Evolutionary conservation across 2,113 vertebrate species (phyloP), one percentile per base, ranked within the genome.

Genomic region (Ranitomeya variabilis): DNA sequence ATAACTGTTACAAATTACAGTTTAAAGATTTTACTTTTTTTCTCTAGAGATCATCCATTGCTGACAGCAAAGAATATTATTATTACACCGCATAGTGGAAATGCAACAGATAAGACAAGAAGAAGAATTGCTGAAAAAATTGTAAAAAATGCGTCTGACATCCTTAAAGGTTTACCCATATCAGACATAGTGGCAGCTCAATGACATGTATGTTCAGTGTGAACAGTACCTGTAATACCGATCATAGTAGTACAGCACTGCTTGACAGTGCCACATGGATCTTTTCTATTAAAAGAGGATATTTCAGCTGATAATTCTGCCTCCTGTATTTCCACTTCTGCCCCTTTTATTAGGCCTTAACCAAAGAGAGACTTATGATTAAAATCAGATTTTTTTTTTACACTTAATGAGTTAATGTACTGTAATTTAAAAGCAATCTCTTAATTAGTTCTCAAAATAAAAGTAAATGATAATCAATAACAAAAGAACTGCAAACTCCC

Each of bases 51-150:
- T 90, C 92, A 94, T 52, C 89, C 83, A 2, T 85, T 94, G 88
- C 23, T 94, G 71, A 89, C 91, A 76, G 31, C 94, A 89, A 93
- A 93, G 83, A 95, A 93, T 0, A 0, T 94, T 71, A 88, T 88
- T 84, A 9, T 93, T 91, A 94, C 89, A 0, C 93, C 93, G 89
- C 94, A 94, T 57, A 67, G 92, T 0, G 91, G 93, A 86, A 88
- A 23, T 86, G 91, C 79, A 82, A 94, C 91, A 69, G 88, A 91
- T 66, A 91, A 90, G 54, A 16, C 91, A 26, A 66, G 45, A 26
- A 21, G 11, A 26, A 91, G 67, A 85, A 84, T 93, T 73, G 91
- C 91, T 69, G 90, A 93, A 86, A 91, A 90, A 87, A 73, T 92
- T 76, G 90, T 86, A 83, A 73, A 86, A 89, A 93, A 92, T 87